phyloP scores from a whole-genome alignment of 2,888 invertebrate species.

The Pachydiplax longipennis region DNA sequence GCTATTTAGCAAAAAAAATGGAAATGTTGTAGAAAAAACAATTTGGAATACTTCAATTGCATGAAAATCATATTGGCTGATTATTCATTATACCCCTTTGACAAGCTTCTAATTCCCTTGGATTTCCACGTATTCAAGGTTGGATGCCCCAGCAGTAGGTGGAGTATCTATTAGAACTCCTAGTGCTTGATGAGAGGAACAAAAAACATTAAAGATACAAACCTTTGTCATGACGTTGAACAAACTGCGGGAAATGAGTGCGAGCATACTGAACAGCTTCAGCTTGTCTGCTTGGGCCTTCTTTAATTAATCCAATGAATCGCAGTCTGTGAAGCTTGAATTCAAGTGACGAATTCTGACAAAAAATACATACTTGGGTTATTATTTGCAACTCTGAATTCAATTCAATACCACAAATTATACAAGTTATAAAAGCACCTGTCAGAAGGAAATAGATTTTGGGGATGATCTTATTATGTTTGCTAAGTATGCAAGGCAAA shows the following conservation, averaged over 20 bases:
- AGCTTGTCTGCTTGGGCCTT: slow-evolving; percentile 73
- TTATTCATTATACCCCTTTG: too few relatives aligned
- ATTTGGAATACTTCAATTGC: too few relatives aligned
- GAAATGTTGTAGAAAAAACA: too few relatives aligned
- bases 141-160: too few relatives aligned
- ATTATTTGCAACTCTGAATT: neutral
- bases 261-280: slow-evolving; percentile 90
- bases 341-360: slow-evolving; percentile 72
- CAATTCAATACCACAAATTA: neutral
- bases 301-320: slow-evolving; percentile 75
- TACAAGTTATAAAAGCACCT: too few relatives aligned
- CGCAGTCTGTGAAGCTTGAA: slow-evolving; percentile 83
- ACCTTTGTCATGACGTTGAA: slow-evolving; percentile 78
- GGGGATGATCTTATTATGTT: neutral
- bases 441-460: neutral
- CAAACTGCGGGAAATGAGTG: slow-evolving; percentile 82
- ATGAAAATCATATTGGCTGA: too few relatives aligned
- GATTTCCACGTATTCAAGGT: too few relatives aligned
- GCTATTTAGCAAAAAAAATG: too few relatives aligned
- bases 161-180: too few relatives aligned
- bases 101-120: too few relatives aligned
- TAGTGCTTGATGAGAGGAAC: neutral
- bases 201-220: slow-evolving; percentile 29
- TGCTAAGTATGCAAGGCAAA: neutral
- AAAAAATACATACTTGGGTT: slow-evolving; percentile 40